Base-by-base conservation (phyloP, 1,140 invertebrate species). In the Apis laboriosa region DNA sequence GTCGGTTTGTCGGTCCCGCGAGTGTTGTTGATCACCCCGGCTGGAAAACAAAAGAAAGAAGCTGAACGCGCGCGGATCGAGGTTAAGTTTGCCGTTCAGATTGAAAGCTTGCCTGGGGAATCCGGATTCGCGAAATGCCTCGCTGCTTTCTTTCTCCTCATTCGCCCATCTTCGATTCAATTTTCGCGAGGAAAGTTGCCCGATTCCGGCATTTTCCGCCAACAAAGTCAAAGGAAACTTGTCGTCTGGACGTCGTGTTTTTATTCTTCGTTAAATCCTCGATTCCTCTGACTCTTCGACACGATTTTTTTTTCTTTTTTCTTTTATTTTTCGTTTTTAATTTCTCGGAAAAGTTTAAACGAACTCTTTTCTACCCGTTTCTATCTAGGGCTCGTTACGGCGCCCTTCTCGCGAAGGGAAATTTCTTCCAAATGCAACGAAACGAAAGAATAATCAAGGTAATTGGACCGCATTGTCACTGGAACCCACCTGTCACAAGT, bases 31-130 rank as follows among this genome's bases (percentile, higher is more conserved):
- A 28, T 15, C 24, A 24, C 24, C 70, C 28, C 5, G 9, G 11
- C n/a, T 24, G n/a, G n/a, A 63, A 64, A 55, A 56, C 70, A 71
- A 53, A 53, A 63, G 9, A 17, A 28, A 11, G 13, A 51, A 49
- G 17, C 12, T 63, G 61, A 49, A 61, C 56, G 17, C 17, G 9
- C 8, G 61, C 53, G 61, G 71, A 66, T 80, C 60, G 9, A 12
- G 21, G 61, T 9, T 75, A 75, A 56, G 79, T 80, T 80, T 66
- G 53, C 56, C 70, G 70, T 75, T 66, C 51, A 53, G 21, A 80
- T 80, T 28, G 61, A 28, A 49, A 24, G 53, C 28, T 66, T 56
- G 71, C 51, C 63, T 55, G 28, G 51, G 5, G 28, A 43, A 72
- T 79, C 67, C 49, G 49, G 68, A 63, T 43, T 80, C 68, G 43